Conservation (phyloP, 2,797 vertebrate species). For the Microctenopoma stevenorrisi region DNA sequence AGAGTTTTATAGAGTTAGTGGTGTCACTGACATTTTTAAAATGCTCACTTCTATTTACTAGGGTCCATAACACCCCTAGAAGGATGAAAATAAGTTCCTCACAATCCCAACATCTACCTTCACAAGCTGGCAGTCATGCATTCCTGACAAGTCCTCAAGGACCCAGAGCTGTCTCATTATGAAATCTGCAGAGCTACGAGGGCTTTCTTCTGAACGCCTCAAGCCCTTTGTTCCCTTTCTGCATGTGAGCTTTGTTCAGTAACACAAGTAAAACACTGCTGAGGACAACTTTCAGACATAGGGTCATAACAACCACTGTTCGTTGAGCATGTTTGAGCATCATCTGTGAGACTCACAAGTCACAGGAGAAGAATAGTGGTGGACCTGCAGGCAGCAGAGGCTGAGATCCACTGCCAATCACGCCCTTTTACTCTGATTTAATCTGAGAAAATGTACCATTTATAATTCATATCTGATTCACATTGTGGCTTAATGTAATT, state of each 20-base stretch:
- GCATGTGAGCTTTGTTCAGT: slow-evolving; percentile 1
- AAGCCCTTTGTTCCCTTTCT: not conserved
- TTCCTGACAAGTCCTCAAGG: slow-evolving; percentile 41
- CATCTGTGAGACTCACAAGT: too few species aligned
- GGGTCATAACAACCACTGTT: too few species aligned
- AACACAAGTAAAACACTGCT: not conserved
- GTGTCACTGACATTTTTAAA: slow-evolving; percentile 11
- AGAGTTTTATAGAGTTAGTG: slow-evolving; percentile 9
- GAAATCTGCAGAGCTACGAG: slow-evolving; percentile 39
- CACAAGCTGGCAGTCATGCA: slow-evolving; percentile 11
- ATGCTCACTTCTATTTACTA: not conserved
- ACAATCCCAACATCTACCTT: slow-evolving; percentile 5
- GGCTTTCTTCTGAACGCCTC: slow-evolving; percentile 19
- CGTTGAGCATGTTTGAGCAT: not conserved
- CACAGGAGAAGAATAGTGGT: not conserved
- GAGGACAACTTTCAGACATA: not conserved
- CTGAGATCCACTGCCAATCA: too few species aligned
- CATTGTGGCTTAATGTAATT: not conserved
- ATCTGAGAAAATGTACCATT: not conserved
- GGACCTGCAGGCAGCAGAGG: not conserved
- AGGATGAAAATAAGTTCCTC: slow-evolving; percentile 40
- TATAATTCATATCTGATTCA: not conserved
- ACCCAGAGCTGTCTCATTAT: slow-evolving; percentile 29
- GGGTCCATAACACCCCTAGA: slow-evolving; percentile 9
- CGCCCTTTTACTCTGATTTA: not conserved